Base-by-base conservation (phyloP, 2,113 vertebrate species). In the Xenotilapia caudafasciata region DNA sequence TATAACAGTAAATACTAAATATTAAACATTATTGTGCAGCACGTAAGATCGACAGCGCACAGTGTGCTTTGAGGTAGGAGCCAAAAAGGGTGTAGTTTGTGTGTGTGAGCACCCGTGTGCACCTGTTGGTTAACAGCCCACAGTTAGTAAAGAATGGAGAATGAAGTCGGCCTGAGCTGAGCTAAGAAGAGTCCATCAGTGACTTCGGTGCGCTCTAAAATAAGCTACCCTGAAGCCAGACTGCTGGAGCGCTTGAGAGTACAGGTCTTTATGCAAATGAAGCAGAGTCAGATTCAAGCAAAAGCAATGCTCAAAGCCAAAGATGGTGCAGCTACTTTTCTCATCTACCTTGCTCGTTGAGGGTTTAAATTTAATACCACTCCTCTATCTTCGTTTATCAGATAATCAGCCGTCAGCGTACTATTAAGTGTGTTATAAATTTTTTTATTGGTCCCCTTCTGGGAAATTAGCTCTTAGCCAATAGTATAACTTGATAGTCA, bases 251-350 rank as follows among this genome's bases (percentile, higher is more conserved):
- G 77, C 84, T 9, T 14, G 77, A 92, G 85, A 84, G 54, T 70
- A 73, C 82, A 55, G 84, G 82, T 92, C 90, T 90, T 88, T 83
- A 93, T 80, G 86, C 80, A 93, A 92, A 90, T 90, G 77, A 83
- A 42, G 84, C 33, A 2, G 84, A 89, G 38, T 81, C 85, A 80
- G 53, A 73, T 33, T 92, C n/a, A 42, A 90, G 84, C 88, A 86
- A 53, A 87, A 82, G 85, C 47, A 79, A 81, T 19, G 49, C 75
- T 77, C 49, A 85, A 54, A 77, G 73, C 42, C 35, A 87, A 55
- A 68, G 23, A 75, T 60, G 38, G 58, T 35, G 35, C 14, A 38
- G 17, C 17, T n/a, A 75, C 21, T 33, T 19, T 82, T 10, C 23
- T 62, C 80, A 19, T 23, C 14, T 73, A 89, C 62, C 65, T 86